Conservation (phyloP, 2,888 invertebrate genomes). For the Plebejus anna region DNA sequence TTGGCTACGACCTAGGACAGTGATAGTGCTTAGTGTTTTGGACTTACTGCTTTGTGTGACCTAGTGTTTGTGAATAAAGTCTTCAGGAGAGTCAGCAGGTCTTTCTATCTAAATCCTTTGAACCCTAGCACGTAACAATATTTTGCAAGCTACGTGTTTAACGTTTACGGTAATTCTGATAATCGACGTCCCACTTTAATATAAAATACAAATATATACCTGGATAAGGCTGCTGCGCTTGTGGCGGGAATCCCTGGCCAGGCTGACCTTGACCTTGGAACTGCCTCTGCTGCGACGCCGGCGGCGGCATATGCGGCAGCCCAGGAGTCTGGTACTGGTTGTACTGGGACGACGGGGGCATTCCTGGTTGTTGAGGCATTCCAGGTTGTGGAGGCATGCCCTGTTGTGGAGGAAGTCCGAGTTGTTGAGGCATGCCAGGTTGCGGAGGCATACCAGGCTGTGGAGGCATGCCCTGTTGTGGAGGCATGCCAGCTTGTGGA, state of each 20-base stretch:
- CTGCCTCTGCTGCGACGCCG: slow-evolving; percentile 55
- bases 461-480: slow-evolving; percentile 44
- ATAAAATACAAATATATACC: slow-evolving; percentile 44
- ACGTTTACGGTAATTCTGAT: too few relatives aligned
- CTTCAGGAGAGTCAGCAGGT: too few relatives aligned
- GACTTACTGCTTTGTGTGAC: too few relatives aligned
- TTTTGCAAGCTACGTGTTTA: too few relatives aligned
- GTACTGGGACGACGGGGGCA: slow-evolving; percentile 40
- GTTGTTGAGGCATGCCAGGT: slow-evolving; percentile 41
- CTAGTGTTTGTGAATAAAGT: too few relatives aligned
- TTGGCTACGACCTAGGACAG: too few relatives aligned
- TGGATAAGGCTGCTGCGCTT: slow-evolving; percentile 50
- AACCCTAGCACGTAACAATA: too few relatives aligned
- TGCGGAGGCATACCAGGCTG: slow-evolving; percentile 42
- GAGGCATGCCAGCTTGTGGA: slow-evolving; percentile 47
- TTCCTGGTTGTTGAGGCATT: slow-evolving; percentile 37
- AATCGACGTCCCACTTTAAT: too few relatives aligned
- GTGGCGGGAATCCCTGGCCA: slow-evolving; percentile 47
- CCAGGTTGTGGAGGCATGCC: neutral
- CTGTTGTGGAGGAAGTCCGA: slow-evolving; percentile 49
- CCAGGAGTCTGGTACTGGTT: slow-evolving; percentile 40
- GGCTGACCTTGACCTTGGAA: slow-evolving; percentile 48
- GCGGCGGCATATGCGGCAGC: slow-evolving; percentile 53
- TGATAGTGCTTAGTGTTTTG: too few relatives aligned
- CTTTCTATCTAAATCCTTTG: too few relatives aligned